Conservation (phyloP, 1,140 invertebrate species). For the Idris sp. region DNA sequence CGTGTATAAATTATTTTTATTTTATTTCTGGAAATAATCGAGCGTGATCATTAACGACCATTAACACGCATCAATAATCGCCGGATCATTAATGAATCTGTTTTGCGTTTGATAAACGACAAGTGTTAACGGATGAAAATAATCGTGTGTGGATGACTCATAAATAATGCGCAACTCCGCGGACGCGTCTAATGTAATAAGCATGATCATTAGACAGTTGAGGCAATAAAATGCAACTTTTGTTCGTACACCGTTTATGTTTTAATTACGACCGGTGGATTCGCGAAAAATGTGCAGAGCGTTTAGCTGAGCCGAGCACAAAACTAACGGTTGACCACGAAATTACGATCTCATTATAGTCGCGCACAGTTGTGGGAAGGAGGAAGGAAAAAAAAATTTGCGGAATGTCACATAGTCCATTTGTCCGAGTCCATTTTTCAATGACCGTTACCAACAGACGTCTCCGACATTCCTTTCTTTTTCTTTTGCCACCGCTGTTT, state of each 20-base stretch:
- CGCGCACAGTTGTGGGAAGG: slow-evolving; percentile 11
- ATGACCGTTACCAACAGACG: slow-evolving; percentile 50
- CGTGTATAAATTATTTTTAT: not conserved
- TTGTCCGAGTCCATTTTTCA: slow-evolving; percentile 48
- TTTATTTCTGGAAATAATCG: slow-evolving; percentile 3
- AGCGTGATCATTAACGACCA: slow-evolving; percentile 10
- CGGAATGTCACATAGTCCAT: slow-evolving; percentile 51
- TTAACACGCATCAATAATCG: slow-evolving; percentile 17
- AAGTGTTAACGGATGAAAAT: slow-evolving; percentile 46
- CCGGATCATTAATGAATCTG: slow-evolving; percentile 31
- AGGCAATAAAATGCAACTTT: slow-evolving; percentile 48
- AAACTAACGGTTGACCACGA: slow-evolving; percentile 58
- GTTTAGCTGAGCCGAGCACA: too few relatives aligned
- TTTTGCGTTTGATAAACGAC: slow-evolving; percentile 40
- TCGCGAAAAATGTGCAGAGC: slow-evolving; percentile 36
- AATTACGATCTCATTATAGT: slow-evolving; percentile 20
- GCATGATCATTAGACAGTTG: slow-evolving; percentile 45
- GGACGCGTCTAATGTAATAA: slow-evolving; percentile 53
- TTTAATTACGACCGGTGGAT: slow-evolving; percentile 54
- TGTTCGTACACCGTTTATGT: slow-evolving; percentile 48
- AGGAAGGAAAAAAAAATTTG: slow-evolving; percentile 7
- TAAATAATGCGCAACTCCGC: slow-evolving; percentile 39
- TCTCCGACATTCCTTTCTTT: slow-evolving; percentile 32
- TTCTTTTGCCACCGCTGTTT: not conserved
- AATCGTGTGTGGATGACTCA: slow-evolving; percentile 24